Conservation (phyloP, 2,888 invertebrate species). For the Synergus umbraculus region DNA sequence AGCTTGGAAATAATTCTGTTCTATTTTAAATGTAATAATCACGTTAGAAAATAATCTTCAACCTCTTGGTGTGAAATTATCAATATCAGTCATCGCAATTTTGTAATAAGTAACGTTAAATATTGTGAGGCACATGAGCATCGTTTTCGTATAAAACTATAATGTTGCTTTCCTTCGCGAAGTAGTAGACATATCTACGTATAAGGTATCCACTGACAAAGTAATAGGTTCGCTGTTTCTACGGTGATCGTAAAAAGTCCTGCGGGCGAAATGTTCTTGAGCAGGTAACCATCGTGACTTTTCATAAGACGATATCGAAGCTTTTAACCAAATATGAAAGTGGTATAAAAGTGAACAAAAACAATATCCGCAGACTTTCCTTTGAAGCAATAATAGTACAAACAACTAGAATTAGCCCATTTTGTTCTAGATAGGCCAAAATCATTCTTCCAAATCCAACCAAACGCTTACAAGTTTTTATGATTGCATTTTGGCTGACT, state of each 20-base stretch:
- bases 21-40: background rate
- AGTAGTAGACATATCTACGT: background rate
- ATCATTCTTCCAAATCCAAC: slow-evolving; percentile 21
- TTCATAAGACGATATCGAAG: slow-evolving; percentile 32
- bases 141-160: slow-evolving; percentile 1
- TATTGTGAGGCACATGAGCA: background rate
- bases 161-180: background rate
- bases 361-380: background rate
- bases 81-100: too few relatives aligned
- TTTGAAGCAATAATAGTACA: background rate
- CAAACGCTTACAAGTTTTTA: slow-evolving; percentile 13
- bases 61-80: background rate
- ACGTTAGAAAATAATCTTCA: background rate
- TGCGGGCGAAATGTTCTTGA: slow-evolving; percentile 9
- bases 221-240: slow-evolving; percentile 22
- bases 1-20: background rate
- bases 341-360: background rate
- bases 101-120: background rate
- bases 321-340: slow-evolving; percentile 35
- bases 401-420: slow-evolving; percentile 29
- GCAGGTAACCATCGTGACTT: slow-evolving; percentile 24
- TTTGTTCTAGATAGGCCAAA: background rate
- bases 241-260: slow-evolving; percentile 22
- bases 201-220: background rate
- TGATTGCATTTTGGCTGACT: slow-evolving; percentile 16